Percentiles rank a stretch among this genome's conserved stretches.
Evolutionary conservation across 2,113 vertebrate genomes (phyloP).

Genomic region (Chunga burmeisteri): DNA sequence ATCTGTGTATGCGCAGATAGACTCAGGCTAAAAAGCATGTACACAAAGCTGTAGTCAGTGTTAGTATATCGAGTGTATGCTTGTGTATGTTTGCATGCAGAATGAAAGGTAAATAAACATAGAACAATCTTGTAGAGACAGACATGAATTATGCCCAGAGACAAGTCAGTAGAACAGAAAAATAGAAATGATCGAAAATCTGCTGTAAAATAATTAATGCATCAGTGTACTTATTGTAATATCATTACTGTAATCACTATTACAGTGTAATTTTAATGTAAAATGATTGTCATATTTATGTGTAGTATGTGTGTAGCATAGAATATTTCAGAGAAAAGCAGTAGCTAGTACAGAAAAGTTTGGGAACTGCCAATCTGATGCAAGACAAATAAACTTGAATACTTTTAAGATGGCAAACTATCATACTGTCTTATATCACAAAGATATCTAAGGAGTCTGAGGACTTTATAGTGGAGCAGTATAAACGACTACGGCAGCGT

Average conservation of each 20-base stretch:
- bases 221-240: background rate
- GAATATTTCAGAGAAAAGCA: background rate
- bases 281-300: background rate
- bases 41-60: background rate
- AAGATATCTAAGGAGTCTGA: conserved; percentile 97
- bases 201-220: background rate
- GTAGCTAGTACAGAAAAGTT: background rate
- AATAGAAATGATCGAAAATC: background rate
- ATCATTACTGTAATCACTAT: background rate
- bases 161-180: background rate
- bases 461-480: conserved; percentile 99
- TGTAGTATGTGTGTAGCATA: background rate
- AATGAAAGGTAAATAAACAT: background rate
- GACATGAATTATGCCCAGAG: background rate
- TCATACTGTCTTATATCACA: background rate
- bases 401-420: background rate
- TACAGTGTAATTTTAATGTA: background rate
- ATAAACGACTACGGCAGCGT: conserved; percentile 93
- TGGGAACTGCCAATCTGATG: background rate
- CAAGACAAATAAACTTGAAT: background rate
- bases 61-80: background rate
- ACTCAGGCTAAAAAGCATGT: background rate
- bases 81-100: background rate
- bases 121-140: background rate
- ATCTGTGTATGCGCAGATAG: background rate